Evolutionary conservation across 64 coral and sea anemone genomes (phyloP), one percentile per base, ranked within the genome.

Genomic region (Pocillopora damicornis): DNA sequence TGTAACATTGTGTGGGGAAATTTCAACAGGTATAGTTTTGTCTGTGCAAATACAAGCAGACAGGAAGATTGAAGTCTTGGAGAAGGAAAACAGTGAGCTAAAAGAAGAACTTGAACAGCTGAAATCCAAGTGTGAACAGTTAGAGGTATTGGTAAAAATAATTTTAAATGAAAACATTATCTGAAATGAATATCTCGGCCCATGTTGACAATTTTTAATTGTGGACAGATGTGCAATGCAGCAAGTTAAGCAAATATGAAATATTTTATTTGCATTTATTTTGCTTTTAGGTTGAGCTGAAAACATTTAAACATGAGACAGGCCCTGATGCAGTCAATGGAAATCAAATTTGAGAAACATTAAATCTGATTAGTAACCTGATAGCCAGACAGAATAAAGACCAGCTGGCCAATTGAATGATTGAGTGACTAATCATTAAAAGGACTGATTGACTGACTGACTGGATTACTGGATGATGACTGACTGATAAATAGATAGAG

Each of bases 1-100:
- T 51, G 0, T 51, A 51, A 51, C 42, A 51, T 51, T 4, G 42
- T 51, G 42, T 51, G 42, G 42, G 2, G 42, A 51, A 51, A 51
- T 51, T n/a, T 73, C 81, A 68, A 38, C 25, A 98, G 96, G 96
- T 59, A 95, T 98, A 69, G 88, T 98, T 60, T 77, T 98, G 64
- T 98, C 96, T 23, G 96, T 98, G 11, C 90, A 98, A 89, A 98
- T 91, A 61, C 93, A 95, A 91, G 90, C 90, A 64, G 93, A 95
- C 73, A 94, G 88, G 23, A 98, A 95, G 66, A 81, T 95, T 25
- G 45, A 77, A 64, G 57, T 35, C 23, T 74, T 98, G 64, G 83
- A 83, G 26, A 87, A 78, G 1, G 96, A 95, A 69, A 98, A 92
- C 20, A 58, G 62, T 63, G 78, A 92, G 51, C 57, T 98, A 13